phyloP scores from a whole-genome alignment of 2,797 vertebrate genomes.

The Microhierax caerulescens region DNA sequence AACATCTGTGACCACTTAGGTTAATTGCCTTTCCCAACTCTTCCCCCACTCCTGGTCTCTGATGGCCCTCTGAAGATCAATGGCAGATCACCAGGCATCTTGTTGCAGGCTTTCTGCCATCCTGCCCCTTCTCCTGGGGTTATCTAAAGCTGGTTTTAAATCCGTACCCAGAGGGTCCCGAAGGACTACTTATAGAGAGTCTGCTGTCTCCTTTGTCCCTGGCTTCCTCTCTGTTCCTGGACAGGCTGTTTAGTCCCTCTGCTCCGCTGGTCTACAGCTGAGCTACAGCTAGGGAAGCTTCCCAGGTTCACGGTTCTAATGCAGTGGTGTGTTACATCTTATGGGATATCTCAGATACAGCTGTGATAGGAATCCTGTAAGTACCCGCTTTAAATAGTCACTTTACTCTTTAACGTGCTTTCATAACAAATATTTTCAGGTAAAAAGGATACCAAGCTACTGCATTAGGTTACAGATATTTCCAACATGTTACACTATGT shows the following conservation, averaged over 20 bases:
- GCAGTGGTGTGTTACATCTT: background rate
- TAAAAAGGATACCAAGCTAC: background rate
- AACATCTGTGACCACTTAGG: constrained; percentile 67
- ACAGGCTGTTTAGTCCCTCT: background rate
- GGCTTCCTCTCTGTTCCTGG: background rate
- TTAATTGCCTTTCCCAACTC: constrained; percentile 60
- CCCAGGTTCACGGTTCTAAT: background rate
- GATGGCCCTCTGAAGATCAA: constrained; percentile 49
- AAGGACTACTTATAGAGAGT: background rate
- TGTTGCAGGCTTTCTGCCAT: constrained; percentile 34
- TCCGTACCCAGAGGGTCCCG: background rate
- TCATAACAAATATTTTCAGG: background rate
- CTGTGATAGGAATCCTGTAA: background rate
- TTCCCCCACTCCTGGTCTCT: constrained; percentile 25
- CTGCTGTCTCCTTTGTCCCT: constrained; percentile 4
- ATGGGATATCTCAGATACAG: background rate
- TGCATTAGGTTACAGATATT: background rate
- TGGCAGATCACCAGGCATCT: constrained; percentile 42
- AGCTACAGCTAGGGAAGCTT: background rate
- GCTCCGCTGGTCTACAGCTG: background rate
- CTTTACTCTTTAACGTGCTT: background rate
- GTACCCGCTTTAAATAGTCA: background rate
- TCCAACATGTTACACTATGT: background rate
- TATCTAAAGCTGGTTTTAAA: constrained; percentile 39
- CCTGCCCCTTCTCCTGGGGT: constrained; percentile 19